Conservation (phyloP, 2,888 invertebrate genomes). For the Eristalis intricaria region DNA sequence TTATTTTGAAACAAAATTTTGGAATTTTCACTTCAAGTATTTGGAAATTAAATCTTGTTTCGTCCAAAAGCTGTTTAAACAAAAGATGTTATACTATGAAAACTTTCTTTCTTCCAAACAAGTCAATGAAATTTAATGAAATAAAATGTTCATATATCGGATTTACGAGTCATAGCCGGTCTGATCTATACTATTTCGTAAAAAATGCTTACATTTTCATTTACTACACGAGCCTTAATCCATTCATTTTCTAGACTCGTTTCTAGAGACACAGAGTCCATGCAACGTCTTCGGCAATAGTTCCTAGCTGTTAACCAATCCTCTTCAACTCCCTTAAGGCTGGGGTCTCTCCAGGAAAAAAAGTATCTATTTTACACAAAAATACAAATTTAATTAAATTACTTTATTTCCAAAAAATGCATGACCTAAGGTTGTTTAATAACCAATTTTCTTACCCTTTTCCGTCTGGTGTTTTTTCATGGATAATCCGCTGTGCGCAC, state of each 20-base stretch:
- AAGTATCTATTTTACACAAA: constrained; percentile 88
- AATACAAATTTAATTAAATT: not conserved
- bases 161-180: too few relatives aligned
- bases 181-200: not conserved
- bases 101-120: too few relatives aligned
- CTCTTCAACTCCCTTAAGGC: constrained; percentile 87
- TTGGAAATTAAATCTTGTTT: too few relatives aligned
- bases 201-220: constrained; percentile 86
- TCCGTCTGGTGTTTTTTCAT: constrained; percentile 88
- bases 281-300: constrained; percentile 93
- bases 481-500: constrained; percentile 88
- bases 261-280: constrained; percentile 94
- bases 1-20: too few relatives aligned
- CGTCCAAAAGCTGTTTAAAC: too few relatives aligned
- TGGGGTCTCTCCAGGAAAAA: constrained; percentile 93
- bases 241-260: constrained; percentile 93
- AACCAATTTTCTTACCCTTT: constrained; percentile 81
- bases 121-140: too few relatives aligned
- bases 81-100: too few relatives aligned
- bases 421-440: not conserved
- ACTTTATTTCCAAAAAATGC: not conserved
- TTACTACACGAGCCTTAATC: constrained; percentile 89
- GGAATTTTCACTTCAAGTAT: too few relatives aligned
- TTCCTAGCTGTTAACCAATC: constrained; percentile 94
- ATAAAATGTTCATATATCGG: too few relatives aligned